These are phyloP conservation scores for Xenopus tropicalis DNA, from an alignment of 2,113 vertebrate species.

Conservation along the genomic window UCB_Xtro_10.0 CM004444.2:92386001-92386500, in stretches of 20 bases:
- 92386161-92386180: conserved; percentile 67
- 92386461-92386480: not conserved
- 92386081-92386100: conserved; percentile 34
- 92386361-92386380: conserved; percentile 85
- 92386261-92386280: conserved; percentile 90
- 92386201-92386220: conserved; percentile 75
- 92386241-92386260: conserved; percentile 95
- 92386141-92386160: conserved; percentile 55
- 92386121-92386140: conserved; percentile 47
- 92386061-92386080: not conserved
- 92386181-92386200: conserved; percentile 72
- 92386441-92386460: conserved; percentile 1
- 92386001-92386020: too few relatives aligned
- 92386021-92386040: not conserved
- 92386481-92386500: not conserved
- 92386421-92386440: conserved; percentile 59
- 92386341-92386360: conserved; percentile 83
- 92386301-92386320: conserved; percentile 99
- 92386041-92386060: not conserved
- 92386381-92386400: conserved; percentile 83
- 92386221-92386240: conserved; percentile 72
- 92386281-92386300: conserved; percentile 99
- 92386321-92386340: conserved; percentile 99
- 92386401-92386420: conserved; percentile 67
- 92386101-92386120: conserved; percentile 38